These are phyloP conservation scores for Stercorarius parasiticus DNA, from an alignment of 2,113 vertebrate genomes.

Conservation along the genomic window DNA sequence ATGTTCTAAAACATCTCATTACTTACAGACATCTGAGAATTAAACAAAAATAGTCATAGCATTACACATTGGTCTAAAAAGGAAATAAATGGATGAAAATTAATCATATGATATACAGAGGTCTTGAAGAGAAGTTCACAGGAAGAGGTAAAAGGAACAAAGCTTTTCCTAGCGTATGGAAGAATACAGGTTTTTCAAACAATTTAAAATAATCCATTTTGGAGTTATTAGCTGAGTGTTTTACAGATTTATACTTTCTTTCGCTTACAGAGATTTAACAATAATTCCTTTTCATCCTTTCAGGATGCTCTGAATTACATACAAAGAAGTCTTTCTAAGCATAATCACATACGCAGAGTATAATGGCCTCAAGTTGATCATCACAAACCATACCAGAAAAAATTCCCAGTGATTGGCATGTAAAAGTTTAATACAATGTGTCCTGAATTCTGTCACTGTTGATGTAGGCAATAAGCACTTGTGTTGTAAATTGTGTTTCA, in stretches of 20 bases:
- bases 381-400: not conserved
- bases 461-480: not conserved
- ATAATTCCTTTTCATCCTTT: constrained; percentile 40
- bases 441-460: not conserved
- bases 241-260: constrained; percentile 9
- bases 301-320: not conserved
- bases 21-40: not conserved
- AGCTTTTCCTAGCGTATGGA: not conserved
- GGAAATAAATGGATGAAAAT: not conserved
- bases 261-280: constrained; percentile 23
- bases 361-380: not conserved
- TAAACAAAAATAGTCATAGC: not conserved
- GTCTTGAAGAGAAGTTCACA: not conserved
- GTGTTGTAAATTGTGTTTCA: constrained; percentile 58
- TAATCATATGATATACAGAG: not conserved
- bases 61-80: not conserved
- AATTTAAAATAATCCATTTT: not conserved
- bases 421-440: constrained; percentile 2
- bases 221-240: not conserved
- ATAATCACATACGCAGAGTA: not conserved
- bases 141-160: not conserved
- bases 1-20: not conserved
- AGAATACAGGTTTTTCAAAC: not conserved
- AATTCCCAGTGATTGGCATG: not conserved
- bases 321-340: not conserved